A percentile compares a stretch with the other conserved stretches of the same genome.
Conservation (phyloP, 1,140 invertebrate genomes). For the Vanessa atalanta region DNA sequence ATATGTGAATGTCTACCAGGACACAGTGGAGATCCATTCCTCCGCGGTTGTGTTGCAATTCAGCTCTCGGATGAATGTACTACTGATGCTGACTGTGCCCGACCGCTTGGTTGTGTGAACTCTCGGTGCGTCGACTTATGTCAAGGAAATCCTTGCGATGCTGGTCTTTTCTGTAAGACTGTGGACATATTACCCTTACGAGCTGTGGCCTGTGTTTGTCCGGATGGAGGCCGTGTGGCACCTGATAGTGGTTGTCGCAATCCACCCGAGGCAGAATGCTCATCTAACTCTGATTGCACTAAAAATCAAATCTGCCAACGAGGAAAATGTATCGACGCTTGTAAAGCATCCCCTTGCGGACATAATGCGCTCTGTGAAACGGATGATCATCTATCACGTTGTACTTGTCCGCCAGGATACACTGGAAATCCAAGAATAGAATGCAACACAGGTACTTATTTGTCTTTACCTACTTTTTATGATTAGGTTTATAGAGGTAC, state of each 20-base stretch:
- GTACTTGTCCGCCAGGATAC: conserved; percentile 89
- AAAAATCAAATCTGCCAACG: conserved; percentile 86
- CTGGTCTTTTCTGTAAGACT: conserved; percentile 89
- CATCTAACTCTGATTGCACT: conserved; percentile 87
- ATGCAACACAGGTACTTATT: conserved; percentile 84
- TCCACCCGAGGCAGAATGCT: conserved; percentile 83
- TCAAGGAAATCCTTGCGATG: conserved; percentile 84
- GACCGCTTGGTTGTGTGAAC: conserved; percentile 88
- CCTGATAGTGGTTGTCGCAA: conserved; percentile 82
- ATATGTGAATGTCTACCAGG: conserved; percentile 89
- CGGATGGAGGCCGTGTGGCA: conserved; percentile 78
- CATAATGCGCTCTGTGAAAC: conserved; percentile 91
- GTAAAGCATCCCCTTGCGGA: conserved; percentile 88
- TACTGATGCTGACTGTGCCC: conserved; percentile 88
- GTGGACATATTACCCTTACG: conserved; percentile 89
- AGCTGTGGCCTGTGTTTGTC: conserved; percentile 91
- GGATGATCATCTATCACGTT: conserved; percentile 87
- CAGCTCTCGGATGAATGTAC: conserved; percentile 83
- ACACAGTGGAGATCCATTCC: conserved; percentile 89
- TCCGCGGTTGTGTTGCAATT: conserved; percentile 83
- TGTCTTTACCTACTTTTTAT: not conserved
- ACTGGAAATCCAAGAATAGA: conserved; percentile 91
- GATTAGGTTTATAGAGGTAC: not conserved
- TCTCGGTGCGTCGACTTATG: conserved; percentile 89
- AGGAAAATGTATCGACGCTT: conserved; percentile 90